phyloP scores from a whole-genome alignment of 1,140 invertebrate genomes.

The Callitettix versicolor region DNA sequence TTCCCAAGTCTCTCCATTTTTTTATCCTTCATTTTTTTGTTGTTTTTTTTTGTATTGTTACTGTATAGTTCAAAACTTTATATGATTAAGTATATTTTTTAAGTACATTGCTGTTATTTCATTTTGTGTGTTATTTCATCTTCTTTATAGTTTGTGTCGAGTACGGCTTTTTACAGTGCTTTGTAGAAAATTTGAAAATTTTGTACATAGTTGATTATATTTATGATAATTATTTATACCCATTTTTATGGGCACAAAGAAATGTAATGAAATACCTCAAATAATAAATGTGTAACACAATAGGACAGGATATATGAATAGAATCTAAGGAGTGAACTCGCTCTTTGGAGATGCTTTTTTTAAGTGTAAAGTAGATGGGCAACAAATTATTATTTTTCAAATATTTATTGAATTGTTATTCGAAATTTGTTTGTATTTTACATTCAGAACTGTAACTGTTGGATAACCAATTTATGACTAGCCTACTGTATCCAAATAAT shows the following conservation, averaged over 20 bases:
- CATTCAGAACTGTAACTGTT: too few species aligned
- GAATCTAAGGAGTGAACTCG: too few species aligned
- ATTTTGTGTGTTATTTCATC: slow-evolving; percentile 5
- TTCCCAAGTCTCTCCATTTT: slow-evolving; percentile 8
- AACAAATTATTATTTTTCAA: too few species aligned
- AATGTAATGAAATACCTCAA: slow-evolving; percentile 9
- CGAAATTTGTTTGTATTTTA: too few species aligned
- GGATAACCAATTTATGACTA: too few species aligned
- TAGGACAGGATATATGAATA: too few species aligned
- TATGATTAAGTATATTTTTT: slow-evolving; percentile 13
- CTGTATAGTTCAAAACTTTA: slow-evolving; percentile 12
- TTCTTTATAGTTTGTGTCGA: slow-evolving; percentile 7
- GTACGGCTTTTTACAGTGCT: slow-evolving; percentile 7
- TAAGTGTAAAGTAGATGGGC: too few species aligned
- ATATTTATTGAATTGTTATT: too few species aligned
- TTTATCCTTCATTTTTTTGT: background rate
- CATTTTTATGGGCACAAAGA: slow-evolving; percentile 8
- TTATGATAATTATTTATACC: slow-evolving; percentile 6
- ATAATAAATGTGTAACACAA: background rate
- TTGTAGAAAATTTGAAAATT: slow-evolving; percentile 1
- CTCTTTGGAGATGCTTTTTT: too few species aligned
- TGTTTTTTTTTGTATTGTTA: slow-evolving; percentile 7
- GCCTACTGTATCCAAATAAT: too few species aligned
- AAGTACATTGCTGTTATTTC: slow-evolving; percentile 6
- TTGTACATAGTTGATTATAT: slow-evolving; percentile 10